These are phyloP conservation scores for Poecilus cupreus DNA, from an alignment of 2,888 invertebrate species.

Conservation along the genomic window DNA sequence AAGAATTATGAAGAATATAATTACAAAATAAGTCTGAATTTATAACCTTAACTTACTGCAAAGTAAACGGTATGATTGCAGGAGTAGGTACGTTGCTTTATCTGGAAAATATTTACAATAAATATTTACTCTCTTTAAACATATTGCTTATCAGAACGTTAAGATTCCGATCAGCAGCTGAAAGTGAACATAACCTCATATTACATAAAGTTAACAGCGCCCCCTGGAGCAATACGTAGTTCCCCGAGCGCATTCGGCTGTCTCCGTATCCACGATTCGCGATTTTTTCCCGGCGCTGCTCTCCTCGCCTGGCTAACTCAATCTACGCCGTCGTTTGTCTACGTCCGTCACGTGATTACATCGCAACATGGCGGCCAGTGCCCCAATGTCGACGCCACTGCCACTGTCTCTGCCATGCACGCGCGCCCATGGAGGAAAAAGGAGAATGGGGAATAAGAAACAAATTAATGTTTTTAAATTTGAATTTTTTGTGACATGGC, in stretches of 20 bases:
- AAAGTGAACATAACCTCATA: conserved; percentile 7
- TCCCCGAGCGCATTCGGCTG: neutral
- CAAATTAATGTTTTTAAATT: conserved; percentile 29
- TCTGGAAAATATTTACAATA: conserved; percentile 16
- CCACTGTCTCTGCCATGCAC: neutral
- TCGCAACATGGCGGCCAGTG: conserved; percentile 27
- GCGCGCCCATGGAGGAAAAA: neutral
- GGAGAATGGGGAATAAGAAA: conserved; percentile 10
- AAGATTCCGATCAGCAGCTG: neutral
- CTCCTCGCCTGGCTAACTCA: conserved; percentile 52
- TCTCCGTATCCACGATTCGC: neutral
- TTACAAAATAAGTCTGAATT: no score
- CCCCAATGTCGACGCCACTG: neutral
- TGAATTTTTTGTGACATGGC: neutral
- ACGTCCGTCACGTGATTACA: conserved; percentile 57
- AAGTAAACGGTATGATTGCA: no score
- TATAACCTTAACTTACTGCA: no score
- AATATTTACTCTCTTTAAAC: neutral
- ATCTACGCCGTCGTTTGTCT: conserved; percentile 56
- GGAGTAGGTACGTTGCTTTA: neutral
- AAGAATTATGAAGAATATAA: no score
- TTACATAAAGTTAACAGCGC: conserved; percentile 17
- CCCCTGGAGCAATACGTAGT: neutral
- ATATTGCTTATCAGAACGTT: conserved; percentile 4
- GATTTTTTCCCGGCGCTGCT: conserved; percentile 8